phyloP scores from a whole-genome alignment of 2,888 invertebrate genomes.

The Hirtodrosophila histrioides region DNA sequence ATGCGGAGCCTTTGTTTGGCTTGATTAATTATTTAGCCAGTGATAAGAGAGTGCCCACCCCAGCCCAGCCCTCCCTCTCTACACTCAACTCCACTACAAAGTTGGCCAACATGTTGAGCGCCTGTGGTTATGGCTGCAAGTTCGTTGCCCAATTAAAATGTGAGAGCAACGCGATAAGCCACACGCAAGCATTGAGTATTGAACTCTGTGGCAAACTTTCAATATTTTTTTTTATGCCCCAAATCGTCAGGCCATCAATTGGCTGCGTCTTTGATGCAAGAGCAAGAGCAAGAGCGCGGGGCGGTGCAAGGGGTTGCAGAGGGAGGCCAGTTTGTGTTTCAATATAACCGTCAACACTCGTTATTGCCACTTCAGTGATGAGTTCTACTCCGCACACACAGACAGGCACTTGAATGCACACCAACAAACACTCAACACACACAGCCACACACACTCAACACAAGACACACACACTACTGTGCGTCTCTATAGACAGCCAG shows the following conservation, averaged over 20 bases:
- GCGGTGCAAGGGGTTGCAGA: not conserved
- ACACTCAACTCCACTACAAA: not conserved
- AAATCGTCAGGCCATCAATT: slow-evolving; percentile 41
- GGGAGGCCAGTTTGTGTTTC: slow-evolving; percentile 50
- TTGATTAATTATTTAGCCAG: slow-evolving; percentile 75
- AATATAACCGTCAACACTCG: slow-evolving; percentile 65
- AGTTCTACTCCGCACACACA: slow-evolving; percentile 42
- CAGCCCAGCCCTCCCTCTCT: no score
- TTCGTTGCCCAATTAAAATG: slow-evolving; percentile 62
- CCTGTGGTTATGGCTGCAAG: slow-evolving; percentile 2
- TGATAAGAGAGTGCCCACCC: slow-evolving; percentile 42
- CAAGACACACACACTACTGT: slow-evolving; percentile 3
- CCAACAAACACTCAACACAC: slow-evolving; percentile 21
- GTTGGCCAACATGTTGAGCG: slow-evolving; percentile 1
- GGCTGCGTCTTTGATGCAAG: slow-evolving; percentile 51
- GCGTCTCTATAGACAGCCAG: slow-evolving; percentile 15
- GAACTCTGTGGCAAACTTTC: slow-evolving; percentile 18
- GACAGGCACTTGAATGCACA: slow-evolving; percentile 19
- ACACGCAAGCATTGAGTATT: slow-evolving; percentile 58
- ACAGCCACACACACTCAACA: slow-evolving; percentile 1
- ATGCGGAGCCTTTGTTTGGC: slow-evolving; percentile 60
- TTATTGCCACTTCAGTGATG: slow-evolving; percentile 73
- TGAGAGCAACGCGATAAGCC: slow-evolving; percentile 52
- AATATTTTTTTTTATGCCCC: slow-evolving; percentile 36
- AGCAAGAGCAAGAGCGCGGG: not conserved